These are phyloP conservation scores for Metacarcinus magister DNA, from an alignment of 2,888 invertebrate species.

Conservation along the genomic window DNA sequence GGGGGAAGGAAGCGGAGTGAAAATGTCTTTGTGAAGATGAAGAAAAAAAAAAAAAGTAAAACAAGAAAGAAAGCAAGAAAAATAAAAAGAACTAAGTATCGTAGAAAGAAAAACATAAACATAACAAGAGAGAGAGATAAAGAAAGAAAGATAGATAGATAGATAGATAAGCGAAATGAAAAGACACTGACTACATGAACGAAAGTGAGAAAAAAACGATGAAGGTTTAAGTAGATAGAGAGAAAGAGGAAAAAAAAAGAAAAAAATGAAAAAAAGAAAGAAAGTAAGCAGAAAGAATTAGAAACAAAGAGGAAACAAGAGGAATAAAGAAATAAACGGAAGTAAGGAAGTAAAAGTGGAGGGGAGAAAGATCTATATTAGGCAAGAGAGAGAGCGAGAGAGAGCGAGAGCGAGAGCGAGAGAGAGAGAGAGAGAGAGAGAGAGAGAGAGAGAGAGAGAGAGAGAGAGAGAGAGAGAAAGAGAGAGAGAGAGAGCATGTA, in stretches of 20 bases:
- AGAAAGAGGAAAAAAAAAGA: background rate
- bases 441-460: constrained; percentile 45
- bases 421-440: constrained; percentile 36
- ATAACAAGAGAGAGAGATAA: background rate
- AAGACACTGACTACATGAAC: background rate
- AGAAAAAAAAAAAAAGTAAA: background rate
- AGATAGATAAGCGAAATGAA: no score
- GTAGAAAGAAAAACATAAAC: background rate
- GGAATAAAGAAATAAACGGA: background rate
- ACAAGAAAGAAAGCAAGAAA: background rate
- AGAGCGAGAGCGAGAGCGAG: no score
- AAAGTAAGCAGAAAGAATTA: background rate
- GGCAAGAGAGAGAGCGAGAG: background rate
- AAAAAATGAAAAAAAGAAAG: background rate
- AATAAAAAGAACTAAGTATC: background rate
- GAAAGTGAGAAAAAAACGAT: background rate
- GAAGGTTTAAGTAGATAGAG: background rate
- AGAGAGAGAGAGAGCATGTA: background rate
- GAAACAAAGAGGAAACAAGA: background rate
- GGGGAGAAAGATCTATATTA: background rate
- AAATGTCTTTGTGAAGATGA: background rate
- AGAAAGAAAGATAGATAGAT: background rate
- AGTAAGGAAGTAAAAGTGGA: background rate
- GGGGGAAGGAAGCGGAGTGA: background rate
- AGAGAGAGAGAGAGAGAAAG: constrained; percentile 36